Evolutionary conservation across 2,888 invertebrate species (phyloP).

Genomic region (Dasysyrphus tricinctus): DNA sequence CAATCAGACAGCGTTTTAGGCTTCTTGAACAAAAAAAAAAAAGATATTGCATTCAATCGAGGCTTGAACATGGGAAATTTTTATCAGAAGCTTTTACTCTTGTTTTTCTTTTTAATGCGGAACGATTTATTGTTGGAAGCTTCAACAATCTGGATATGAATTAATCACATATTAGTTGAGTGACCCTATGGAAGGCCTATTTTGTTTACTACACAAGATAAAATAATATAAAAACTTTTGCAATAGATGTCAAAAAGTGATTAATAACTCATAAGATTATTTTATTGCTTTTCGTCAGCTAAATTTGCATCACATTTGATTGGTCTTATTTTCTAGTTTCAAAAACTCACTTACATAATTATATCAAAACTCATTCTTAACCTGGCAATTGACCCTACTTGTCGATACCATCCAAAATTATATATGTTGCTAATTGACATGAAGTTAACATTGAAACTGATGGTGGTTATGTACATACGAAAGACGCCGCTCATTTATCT

Average conservation of each 20-base stretch:
- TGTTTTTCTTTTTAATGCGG: background rate
- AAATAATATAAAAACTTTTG: background rate
- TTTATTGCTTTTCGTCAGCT: background rate
- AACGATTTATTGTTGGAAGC: background rate
- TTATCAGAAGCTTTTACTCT: slow-evolving; percentile 3
- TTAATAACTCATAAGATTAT: background rate
- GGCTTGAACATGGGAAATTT: background rate
- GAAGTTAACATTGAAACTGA: slow-evolving; percentile 9
- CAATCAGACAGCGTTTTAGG: background rate
- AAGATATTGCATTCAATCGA: background rate
- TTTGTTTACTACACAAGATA: background rate
- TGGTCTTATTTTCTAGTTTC: background rate
- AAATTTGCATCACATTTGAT: background rate
- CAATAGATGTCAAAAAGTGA: background rate
- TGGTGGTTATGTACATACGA: slow-evolving; percentile 11
- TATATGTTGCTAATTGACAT: slow-evolving; percentile 8
- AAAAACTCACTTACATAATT: slow-evolving; percentile 5
- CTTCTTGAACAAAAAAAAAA: background rate
- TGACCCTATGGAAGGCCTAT: background rate
- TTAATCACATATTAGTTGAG: background rate
- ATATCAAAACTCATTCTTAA: slow-evolving; percentile 13
- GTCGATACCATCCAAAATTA: slow-evolving; percentile 14
- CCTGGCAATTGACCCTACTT: slow-evolving; percentile 54
- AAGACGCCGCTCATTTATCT: slow-evolving; percentile 32
- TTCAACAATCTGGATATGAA: background rate